Base-by-base conservation (phyloP, 2,113 vertebrate species). In the Charadrius vociferus region DNA sequence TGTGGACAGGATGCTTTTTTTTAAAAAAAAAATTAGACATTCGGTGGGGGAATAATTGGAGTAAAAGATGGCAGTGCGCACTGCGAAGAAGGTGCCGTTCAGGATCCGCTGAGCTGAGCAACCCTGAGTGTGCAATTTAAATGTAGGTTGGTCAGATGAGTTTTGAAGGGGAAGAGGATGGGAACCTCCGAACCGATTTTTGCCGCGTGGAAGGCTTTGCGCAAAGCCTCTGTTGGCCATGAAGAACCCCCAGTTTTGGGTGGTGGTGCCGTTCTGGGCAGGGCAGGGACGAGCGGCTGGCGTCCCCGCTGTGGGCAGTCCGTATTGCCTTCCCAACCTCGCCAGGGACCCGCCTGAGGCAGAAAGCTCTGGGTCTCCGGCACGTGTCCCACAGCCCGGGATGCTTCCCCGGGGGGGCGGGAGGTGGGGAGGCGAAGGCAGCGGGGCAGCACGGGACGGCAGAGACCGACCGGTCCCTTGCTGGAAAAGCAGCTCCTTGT, bases 61-160 rank as follows among this genome's bases (percentile, higher is more conserved):
- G 47, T 50, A 1, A 11, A 58, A 73, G 80, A 2, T 10, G 49
- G 43, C 34, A 1, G 1, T 2, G 61, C 3, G 34, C 7, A 0
- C 78, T 3, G 29, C 0, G 0, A 26, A 67, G 61, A 37, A 41
- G 49, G 47, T 2, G 1, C 29, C 3, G 0, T 22, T 74, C 16
- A 0, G 84, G 66, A 75, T 9, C 41, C 0, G 5, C 66, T 36
- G 34, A 12, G 74, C 50, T 65, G 72, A 71, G 81, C 65, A 67
- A 3, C 36, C 67, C 71, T 24, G 19, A 16, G 14, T 1, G 34
- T 19, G 81, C 30, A 1, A 5, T 32, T 47, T 21, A 15, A 26
- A 7, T 1, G 12, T 19, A 29, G 67, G 14, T 37, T 12, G 34
- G 43, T 34, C 2, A 0, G 71, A 7, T 41, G 4, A 4, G 29